Conservation (phyloP, 2,888 invertebrate genomes). For the Clunio marinus region DNA sequence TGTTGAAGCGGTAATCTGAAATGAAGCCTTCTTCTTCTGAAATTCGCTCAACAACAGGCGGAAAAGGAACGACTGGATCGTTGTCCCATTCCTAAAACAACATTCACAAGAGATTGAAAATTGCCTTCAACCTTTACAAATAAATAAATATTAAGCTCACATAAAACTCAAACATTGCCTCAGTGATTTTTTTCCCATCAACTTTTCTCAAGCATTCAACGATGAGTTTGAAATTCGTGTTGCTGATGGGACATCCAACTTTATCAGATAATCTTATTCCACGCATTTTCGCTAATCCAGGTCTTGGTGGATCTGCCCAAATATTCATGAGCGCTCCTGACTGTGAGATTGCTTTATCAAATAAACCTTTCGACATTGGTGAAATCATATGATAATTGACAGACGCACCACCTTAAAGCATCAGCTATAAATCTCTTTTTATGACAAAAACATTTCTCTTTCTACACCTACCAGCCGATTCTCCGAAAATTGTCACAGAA, state of each 20-base stretch:
- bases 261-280: conserved; percentile 59
- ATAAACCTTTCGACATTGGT: conserved; percentile 56
- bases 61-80: conserved; percentile 76
- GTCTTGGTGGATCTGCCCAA: conserved; percentile 59
- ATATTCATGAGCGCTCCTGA: conserved; percentile 68
- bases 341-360: conserved; percentile 69
- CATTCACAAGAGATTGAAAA: not conserved
- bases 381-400: conserved; percentile 67
- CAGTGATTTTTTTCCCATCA: conserved; percentile 61
- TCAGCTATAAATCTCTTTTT: not conserved
- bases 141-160: conserved; percentile 51
- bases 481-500: conserved; percentile 31
- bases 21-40: conserved; percentile 65
- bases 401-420: conserved; percentile 58
- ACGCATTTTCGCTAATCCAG: conserved; percentile 57
- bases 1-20: conserved; percentile 57
- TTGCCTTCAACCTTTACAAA: not conserved
- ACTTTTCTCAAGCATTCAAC: conserved; percentile 61
- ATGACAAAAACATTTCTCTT: too few species aligned
- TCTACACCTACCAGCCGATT: conserved; percentile 32
- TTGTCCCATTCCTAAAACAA: conserved; percentile 64
- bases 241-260: conserved; percentile 57
- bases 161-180: conserved; percentile 62
- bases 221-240: conserved; percentile 48
- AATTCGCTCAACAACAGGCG: conserved; percentile 66